phyloP scores from a whole-genome alignment of 2,113 vertebrate genomes.

The Syrmaticus mikado region DNA sequence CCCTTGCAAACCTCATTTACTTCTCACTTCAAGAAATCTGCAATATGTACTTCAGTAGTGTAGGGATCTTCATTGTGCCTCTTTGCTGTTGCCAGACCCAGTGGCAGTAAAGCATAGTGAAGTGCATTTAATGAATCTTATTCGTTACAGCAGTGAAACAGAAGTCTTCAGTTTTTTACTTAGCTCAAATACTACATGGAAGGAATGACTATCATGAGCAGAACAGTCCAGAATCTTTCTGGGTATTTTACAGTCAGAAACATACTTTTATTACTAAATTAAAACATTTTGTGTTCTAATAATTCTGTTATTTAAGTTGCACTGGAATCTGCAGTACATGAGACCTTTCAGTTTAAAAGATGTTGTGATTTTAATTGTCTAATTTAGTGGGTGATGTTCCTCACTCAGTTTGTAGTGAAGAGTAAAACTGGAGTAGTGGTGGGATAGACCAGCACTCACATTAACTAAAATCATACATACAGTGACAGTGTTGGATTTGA shows the following conservation, averaged over 20 bases:
- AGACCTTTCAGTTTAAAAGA: not conserved
- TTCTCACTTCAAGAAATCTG: not conserved
- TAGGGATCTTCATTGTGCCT: not conserved
- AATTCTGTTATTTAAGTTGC: not conserved
- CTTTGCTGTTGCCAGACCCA: not conserved
- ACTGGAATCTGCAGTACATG: not conserved
- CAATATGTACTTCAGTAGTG: not conserved
- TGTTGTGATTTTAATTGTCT: not conserved
- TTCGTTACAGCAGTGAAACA: constrained; percentile 11
- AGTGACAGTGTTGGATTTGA: not conserved
- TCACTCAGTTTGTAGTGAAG: not conserved
- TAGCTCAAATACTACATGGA: not conserved
- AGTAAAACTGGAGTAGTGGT: not conserved
- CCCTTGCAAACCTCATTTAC: not conserved
- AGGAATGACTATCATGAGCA: not conserved
- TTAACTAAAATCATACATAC: not conserved
- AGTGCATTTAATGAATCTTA: not conserved
- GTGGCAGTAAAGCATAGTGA: not conserved
- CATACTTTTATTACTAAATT: not conserved
- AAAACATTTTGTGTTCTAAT: not conserved
- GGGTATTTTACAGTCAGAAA: not conserved
- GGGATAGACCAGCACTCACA: not conserved
- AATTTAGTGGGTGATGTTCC: not conserved
- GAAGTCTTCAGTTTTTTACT: not conserved
- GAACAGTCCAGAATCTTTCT: not conserved